Base-by-base conservation (phyloP, 1,140 invertebrate genomes). In the Whitmania pigra region DNA sequence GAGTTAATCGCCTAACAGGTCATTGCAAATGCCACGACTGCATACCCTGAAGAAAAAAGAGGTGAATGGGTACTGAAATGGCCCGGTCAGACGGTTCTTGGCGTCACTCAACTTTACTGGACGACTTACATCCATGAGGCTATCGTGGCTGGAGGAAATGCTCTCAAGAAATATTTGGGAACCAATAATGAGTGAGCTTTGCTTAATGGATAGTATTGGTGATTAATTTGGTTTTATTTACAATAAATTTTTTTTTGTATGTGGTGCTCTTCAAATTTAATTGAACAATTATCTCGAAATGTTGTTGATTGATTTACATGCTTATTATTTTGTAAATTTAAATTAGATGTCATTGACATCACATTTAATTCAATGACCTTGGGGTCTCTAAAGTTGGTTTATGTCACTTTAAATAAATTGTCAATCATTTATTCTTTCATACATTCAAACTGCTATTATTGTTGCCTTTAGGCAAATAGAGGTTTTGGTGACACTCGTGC, bases 21-120 rank as follows among this genome's bases (percentile, higher is more conserved):
- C 20, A 54, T 70, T 13, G 40, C 31, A 29, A 79, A 88, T 78
- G 88, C 90, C 73, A 87, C 88, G 75, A 84, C 85, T 18, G 88
- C 87, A 29, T 95, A 93, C 78, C 76, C 85, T 0, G 84, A 82
- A 29, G 86, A 86, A 73, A 74, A 82, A 0, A 82, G 93, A 72
- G 84, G 87, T 18, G 78, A 87, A 22, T 95, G 93, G 93, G 89
- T 94, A 0, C 83, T 91, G 0, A 80, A 86, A 0, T 95, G 92
- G 91, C 89, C 92, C 0, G 92, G 92, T 15, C 93, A 96, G 84
- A 85, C 88, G 20, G 87, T 93, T 1, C 87, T 96, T 76, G 90
- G 90, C 75, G 90, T 94, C 60, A 88, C 90, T 1, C 88, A 90
- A 78, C 88, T 89, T 25, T 93, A 89, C 79, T 96, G 93, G 92